A percentile compares a stretch with the other conserved stretches of the same genome.
phyloP scores from a whole-genome alignment of 2,113 vertebrate genomes.

The Vanacampus margaritifer region DNA sequence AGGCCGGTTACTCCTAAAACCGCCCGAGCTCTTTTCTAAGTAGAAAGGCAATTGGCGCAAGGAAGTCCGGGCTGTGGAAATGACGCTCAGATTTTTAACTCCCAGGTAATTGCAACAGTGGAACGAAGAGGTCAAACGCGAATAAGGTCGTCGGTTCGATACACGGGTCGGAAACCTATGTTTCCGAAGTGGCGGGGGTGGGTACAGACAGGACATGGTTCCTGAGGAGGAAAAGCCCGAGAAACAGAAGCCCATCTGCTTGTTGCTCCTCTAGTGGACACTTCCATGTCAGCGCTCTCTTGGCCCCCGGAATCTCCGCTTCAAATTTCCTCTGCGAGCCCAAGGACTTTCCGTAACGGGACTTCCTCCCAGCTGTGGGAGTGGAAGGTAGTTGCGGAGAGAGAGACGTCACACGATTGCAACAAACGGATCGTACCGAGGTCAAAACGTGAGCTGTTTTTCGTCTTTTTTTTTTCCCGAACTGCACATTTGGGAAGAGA shows the following conservation, averaged over 20 bases:
- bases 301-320: constrained; percentile 30
- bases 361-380: constrained; percentile 62
- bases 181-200: constrained; percentile 20
- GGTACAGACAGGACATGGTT: constrained; percentile 52
- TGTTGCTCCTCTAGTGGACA: constrained; percentile 50
- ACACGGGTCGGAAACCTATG: neutral
- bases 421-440: constrained; percentile 23
- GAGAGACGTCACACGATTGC: neutral
- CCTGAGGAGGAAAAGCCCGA: constrained; percentile 60
- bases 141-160: neutral
- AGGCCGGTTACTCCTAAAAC: constrained; percentile 27
- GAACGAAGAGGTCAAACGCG: too few species aligned
- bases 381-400: constrained; percentile 33
- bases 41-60: constrained; percentile 6
- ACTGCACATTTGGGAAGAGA: neutral
- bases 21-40: constrained; percentile 2
- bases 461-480: neutral
- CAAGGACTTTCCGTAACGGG: constrained; percentile 70
- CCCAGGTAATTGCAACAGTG: neutral
- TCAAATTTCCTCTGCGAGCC: constrained; percentile 65
- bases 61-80: neutral
- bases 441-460: constrained; percentile 16
- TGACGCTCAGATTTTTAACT: neutral
- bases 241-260: constrained; percentile 69
- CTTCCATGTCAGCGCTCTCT: constrained; percentile 64